These are phyloP conservation scores for Crenuchus spilurus DNA, from an alignment of 2,797 vertebrate species.

Conservation along the genomic window DNA sequence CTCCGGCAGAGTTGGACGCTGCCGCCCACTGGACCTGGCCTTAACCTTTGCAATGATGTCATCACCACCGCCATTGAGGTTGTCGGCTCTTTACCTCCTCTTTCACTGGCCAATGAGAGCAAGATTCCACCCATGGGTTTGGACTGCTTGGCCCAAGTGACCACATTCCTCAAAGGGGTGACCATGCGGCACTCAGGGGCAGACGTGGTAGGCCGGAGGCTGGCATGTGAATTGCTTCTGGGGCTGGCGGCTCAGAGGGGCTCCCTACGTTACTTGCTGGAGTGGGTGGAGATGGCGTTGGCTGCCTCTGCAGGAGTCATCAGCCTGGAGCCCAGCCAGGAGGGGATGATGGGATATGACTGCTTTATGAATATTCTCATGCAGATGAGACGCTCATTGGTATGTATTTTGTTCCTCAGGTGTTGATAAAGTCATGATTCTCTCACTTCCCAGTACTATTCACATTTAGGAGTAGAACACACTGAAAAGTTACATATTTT, in stretches of 20 bases:
- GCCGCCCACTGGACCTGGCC: constrained; percentile 83
- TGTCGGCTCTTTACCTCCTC: constrained; percentile 91
- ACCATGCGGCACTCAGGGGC: constrained; percentile 96
- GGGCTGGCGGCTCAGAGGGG: constrained; percentile 94
- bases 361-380: constrained; percentile 96
- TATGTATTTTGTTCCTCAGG: constrained; percentile 54
- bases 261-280: constrained; percentile 92
- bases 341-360: constrained; percentile 96
- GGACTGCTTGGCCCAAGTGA: constrained; percentile 97
- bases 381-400: constrained; percentile 97
- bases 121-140: constrained; percentile 98
- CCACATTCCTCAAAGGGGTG: constrained; percentile 93
- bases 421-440: neutral
- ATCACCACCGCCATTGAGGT: constrained; percentile 97
- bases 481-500: no score
- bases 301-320: constrained; percentile 90
- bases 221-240: constrained; percentile 93
- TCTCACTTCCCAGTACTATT: neutral
- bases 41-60: constrained; percentile 95
- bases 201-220: constrained; percentile 88
- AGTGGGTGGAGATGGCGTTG: constrained; percentile 98
- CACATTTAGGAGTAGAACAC: neutral
- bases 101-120: constrained; percentile 97
- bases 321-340: constrained; percentile 86
- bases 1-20: constrained; percentile 98